Base-by-base conservation (phyloP, 2,113 vertebrate species). In the Microtus pennsylvanicus region DNA sequence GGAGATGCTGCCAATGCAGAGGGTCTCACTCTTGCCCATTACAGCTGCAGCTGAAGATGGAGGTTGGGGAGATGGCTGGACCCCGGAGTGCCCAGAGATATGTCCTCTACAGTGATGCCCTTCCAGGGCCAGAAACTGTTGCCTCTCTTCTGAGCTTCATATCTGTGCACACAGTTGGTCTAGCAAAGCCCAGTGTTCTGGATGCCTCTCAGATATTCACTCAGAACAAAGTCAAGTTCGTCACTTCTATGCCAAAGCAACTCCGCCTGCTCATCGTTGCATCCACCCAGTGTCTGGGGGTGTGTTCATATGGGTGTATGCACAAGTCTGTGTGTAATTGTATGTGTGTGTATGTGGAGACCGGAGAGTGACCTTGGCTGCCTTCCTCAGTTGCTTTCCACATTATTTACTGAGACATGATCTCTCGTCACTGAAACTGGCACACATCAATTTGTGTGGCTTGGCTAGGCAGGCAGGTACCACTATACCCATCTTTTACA, bases 91-190 rank as follows among this genome's bases (percentile, higher is more conserved):
- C 47, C 70, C 80, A 38, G 38, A 61, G 33, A 30, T 0, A 0
- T 4, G 6, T 17, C 17, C 10, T 70, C n/a, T 3, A 3, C 21
- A 3, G 35, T 33, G 1, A 3, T 0, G 6, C 26, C 70, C 33
- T 38, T 38, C 42, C 7, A 7, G 47, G 72, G 24, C 50, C 45
- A 74, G 61, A 45, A 65, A 5, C 52, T 1, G 5, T 1, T 4
- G 91, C 4, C 4, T 70, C 76, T 86, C 35, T 55, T 90, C 72
- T 28, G 70, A 80, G 87, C 70, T 58, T 80, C 87, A 45, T 58
- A 17, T 76, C 67, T 83, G 69, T 55, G 28, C 52, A 63, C 21
- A 82, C 17, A 7, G 21, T 16, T 6, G 22, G 24, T 28, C 38
- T 50, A 21, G 5, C 24, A 63, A 45, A 24, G 45, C 38, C 72